These are phyloP conservation scores for Sebastes jordani DNA, from an alignment of 2,797 vertebrate genomes.

Conservation along the genomic window DNA sequence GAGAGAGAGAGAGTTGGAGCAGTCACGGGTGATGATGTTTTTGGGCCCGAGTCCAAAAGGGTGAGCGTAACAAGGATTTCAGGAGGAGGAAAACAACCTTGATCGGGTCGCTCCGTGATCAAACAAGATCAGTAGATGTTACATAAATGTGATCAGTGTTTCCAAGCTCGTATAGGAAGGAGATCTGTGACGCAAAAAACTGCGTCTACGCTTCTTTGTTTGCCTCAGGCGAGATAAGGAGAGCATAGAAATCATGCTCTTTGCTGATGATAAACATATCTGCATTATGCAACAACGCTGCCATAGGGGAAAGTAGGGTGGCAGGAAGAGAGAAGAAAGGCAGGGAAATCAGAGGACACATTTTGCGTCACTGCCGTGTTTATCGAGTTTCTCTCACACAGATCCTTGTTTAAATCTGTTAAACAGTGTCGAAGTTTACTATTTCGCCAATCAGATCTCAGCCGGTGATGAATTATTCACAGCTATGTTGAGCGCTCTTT, in stretches of 20 bases:
- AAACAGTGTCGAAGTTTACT: constrained; percentile 13
- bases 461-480: constrained; percentile 54
- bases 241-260: constrained; percentile 20
- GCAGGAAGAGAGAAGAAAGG: neutral
- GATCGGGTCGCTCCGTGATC: neutral
- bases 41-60: neutral
- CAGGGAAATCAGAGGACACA: neutral
- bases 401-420: neutral
- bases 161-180: neutral
- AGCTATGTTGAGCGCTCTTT: constrained; percentile 43
- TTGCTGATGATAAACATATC: constrained; percentile 53
- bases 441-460: neutral
- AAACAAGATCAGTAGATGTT: neutral
- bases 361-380: neutral
- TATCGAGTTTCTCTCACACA: neutral
- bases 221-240: constrained; percentile 18
- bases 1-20: neutral
- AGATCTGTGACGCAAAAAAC: constrained; percentile 17
- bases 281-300: constrained; percentile 26
- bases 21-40: constrained; percentile 1
- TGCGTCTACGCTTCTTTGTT: constrained; percentile 9
- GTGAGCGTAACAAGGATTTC: neutral
- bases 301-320: neutral
- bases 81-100: neutral
- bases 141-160: neutral